Evolutionary conservation across 2,113 vertebrate genomes (phyloP), one percentile per base, ranked within the genome.

Genomic region (Laticauda colubrina): DNA sequence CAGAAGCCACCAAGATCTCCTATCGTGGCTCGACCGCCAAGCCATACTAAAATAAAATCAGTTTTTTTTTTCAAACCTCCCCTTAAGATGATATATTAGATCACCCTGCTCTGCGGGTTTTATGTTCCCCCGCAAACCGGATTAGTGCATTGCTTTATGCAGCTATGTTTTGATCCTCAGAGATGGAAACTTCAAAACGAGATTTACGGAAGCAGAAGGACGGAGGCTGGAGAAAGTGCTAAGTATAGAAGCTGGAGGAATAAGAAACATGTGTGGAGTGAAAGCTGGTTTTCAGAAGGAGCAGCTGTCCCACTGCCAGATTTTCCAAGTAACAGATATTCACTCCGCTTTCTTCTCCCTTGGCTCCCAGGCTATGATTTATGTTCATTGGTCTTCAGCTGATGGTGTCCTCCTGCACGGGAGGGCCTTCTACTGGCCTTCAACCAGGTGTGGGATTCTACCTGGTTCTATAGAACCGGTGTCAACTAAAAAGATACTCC

Each of bases 1-100:
- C 57, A 9, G 91, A 29, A 93, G 64, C 88, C 64, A 85, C 61
- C 90, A 93, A 90, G 88, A 55, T 26, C 89, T 91, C 85, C 57
- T 85, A 23, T 18, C n/a, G 81, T 51, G 92, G 90, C 48, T 61
- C 90, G 85, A 94, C 88, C 57, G 89, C 43, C 45, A 45, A 55
- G 69, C 91, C 8, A 75, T 92, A 81, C 88, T 14, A 87, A 94
- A 61, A 81, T 39, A 81, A 86, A 89, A 2, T 34, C 45, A 2
- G 69, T 3, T 61, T 26, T 8, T 26, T 1, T 45, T 45, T 45
- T 45, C 45, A 45, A 45, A 45, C 6, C 59, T 1, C 51, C 51
- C 51, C 1, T 26, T 81, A 39, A 39, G 15, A 59, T 43, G 6
- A 81, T 39, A 45, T 34, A 14, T 10, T 54, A 43, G 23, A 87